Base-by-base conservation (phyloP, 2,888 invertebrate species). In the Tachina grossa region DNA sequence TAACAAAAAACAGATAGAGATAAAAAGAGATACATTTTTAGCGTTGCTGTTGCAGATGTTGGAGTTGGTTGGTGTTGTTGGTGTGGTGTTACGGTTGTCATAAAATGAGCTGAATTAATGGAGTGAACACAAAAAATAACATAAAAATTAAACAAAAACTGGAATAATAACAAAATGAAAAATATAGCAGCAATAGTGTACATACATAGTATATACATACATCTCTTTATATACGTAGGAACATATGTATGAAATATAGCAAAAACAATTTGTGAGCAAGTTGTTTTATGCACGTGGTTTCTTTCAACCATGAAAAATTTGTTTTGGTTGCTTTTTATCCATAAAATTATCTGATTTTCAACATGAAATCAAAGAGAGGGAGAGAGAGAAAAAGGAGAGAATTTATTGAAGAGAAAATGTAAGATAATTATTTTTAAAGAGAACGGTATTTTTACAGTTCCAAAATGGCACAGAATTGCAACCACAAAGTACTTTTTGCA, bases 301-400 rank as follows among this genome's bases (percentile, higher is more conserved):
- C 82, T 80, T 75, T 80, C 83, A 83, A 55, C 79, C 85, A 79
- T 85, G 77, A 66, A 83, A 63, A 68, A 53, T 4, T 53, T 41
- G 61, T 74, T 57, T 41, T 57, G 83, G 81, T 87, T 87, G 83
- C 82, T 79, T 87, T 88, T 90, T 91, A 90, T 91, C 91, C 91
- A 90, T 87, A 88, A 90, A 69, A 53, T 51, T 84, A 74, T 82
- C 65, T 83, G 43, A 47, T 51, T 39, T 16, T 19, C 9, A 43
- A 19, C 1, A 5, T 39, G 45, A 22, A 49, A 45, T 41, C 63
- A 22, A 9, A 11, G 13, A 19, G 43, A 6, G 16, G 16, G 31
- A 49, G 11, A 51, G 19, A 8, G 43, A 45, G 55, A 71, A 43
- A 19, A 6, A 41, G 39, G 51, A 61, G 76, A 72, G 76, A 53